Percentiles rank a stretch among this genome's conserved stretches.
Conservation (phyloP, 2,113 vertebrate genomes). For the Cyprinodon brontotheroides region DNA sequence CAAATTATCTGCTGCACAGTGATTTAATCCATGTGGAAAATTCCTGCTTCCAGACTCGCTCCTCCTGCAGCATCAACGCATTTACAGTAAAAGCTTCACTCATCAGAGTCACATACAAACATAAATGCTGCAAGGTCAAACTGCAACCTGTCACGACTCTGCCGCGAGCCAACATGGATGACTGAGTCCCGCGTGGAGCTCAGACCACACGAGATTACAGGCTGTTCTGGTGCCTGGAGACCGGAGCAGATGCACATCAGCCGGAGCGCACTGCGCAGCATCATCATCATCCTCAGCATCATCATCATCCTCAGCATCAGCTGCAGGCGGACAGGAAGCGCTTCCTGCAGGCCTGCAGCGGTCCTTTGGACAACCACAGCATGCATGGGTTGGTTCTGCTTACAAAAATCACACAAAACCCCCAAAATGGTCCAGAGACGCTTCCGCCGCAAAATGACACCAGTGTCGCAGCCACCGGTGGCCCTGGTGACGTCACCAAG, state of each 20-base stretch:
- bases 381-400: slow-evolving; percentile 11
- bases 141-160: slow-evolving; percentile 66
- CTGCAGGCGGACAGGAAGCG: neutral
- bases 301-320: slow-evolving; percentile 41
- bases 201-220: too few species aligned
- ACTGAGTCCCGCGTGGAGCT: neutral
- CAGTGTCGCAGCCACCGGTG: neutral
- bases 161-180: slow-evolving; percentile 37
- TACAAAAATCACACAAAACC: neutral
- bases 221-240: neutral
- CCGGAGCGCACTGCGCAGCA: slow-evolving; percentile 52
- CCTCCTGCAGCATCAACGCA: too few species aligned
- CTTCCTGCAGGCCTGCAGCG: rapidly evolving
- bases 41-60: neutral
- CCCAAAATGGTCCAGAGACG: neutral
- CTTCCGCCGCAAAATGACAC: slow-evolving; percentile 22
- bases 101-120: slow-evolving; percentile 13
- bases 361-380: neutral
- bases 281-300: slow-evolving; percentile 45
- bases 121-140: slow-evolving; percentile 75
- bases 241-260: slow-evolving; percentile 37
- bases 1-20: too few species aligned
- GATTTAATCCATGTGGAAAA: too few species aligned
- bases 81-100: neutral
- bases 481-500: neutral